Percentiles rank a stretch among this genome's conserved stretches.
phyloP scores from a whole-genome alignment of 2,888 invertebrate species.

The Drosophila mettleri region DNA sequence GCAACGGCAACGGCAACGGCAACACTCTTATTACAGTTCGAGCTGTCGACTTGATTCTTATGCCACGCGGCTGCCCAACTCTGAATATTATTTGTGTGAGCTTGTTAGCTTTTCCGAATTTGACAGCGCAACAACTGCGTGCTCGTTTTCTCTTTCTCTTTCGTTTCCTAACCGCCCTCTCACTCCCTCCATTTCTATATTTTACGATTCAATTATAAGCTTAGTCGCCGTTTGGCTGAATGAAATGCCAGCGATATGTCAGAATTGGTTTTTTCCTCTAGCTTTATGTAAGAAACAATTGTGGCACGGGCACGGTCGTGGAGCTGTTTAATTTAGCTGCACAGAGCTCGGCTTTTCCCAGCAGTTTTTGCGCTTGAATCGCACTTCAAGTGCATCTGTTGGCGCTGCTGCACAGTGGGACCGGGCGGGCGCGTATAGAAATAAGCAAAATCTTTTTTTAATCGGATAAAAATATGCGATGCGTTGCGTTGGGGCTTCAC shows the following conservation, averaged over 20 bases:
- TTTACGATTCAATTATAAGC: slow-evolving; percentile 9
- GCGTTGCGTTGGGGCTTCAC: not conserved
- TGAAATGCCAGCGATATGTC: not conserved
- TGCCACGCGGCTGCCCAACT: not conserved
- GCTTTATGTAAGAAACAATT: not conserved
- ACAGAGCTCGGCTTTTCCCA: slow-evolving; percentile 7
- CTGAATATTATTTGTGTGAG: not conserved
- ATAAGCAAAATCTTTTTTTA: not conserved
- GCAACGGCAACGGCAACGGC: slow-evolving; percentile 6
- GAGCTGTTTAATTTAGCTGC: slow-evolving; percentile 5
- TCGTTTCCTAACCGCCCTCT: too few species aligned
- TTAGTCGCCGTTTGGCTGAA: not conserved
- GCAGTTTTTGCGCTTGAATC: slow-evolving; percentile 46
- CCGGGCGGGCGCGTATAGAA: not conserved
- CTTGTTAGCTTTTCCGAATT: not conserved
- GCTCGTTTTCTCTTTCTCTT: not conserved
- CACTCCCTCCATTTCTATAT: too few species aligned
- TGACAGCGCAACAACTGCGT: slow-evolving; percentile 4
- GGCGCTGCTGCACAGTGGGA: slow-evolving; percentile 21
- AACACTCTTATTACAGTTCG: slow-evolving; percentile 11
- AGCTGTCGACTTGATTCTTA: not conserved
- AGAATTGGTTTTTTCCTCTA: not conserved
- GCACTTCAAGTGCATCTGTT: slow-evolving; percentile 41
- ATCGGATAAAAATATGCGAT: slow-evolving; percentile 11
- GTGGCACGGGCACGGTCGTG: not conserved